phyloP scores from a whole-genome alignment of 2,113 vertebrate genomes.

The Peromyscus polionotus region DNA sequence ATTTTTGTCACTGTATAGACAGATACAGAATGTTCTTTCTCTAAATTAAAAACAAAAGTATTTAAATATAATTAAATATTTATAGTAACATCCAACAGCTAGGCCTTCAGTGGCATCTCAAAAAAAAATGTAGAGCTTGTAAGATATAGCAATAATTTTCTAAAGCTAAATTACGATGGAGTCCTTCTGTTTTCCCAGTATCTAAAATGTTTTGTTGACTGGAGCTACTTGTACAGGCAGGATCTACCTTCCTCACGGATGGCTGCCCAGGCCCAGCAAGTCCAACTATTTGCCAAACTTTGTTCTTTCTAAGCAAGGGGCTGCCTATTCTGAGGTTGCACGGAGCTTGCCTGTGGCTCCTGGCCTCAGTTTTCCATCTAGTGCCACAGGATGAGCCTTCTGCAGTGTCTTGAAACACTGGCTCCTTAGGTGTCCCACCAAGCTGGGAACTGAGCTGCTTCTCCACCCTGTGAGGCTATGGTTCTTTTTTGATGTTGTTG shows the following conservation, averaged over 20 bases:
- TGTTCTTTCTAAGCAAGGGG: too few species aligned
- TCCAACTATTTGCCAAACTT: neutral
- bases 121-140: neutral
- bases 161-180: neutral
- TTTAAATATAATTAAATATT: conserved; percentile 5
- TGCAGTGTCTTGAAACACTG: neutral
- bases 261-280: neutral
- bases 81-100: neutral
- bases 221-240: neutral
- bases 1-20: neutral
- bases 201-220: neutral
- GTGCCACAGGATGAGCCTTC: neutral
- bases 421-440: neutral
- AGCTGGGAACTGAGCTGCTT: too few species aligned
- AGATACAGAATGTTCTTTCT: conserved; percentile 39
- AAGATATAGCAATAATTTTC: neutral
- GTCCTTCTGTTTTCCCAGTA: neutral
- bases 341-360: neutral
- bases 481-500: neutral
- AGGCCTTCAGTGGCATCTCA: neutral
- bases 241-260: neutral
- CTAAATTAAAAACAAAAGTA: neutral
- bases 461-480: neutral
- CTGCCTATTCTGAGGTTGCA: neutral
- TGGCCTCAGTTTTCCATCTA: neutral